These are phyloP conservation scores for Hyperoplus lanceolatus DNA, from an alignment of 2,797 vertebrate species.

Conservation along the genomic window DNA sequence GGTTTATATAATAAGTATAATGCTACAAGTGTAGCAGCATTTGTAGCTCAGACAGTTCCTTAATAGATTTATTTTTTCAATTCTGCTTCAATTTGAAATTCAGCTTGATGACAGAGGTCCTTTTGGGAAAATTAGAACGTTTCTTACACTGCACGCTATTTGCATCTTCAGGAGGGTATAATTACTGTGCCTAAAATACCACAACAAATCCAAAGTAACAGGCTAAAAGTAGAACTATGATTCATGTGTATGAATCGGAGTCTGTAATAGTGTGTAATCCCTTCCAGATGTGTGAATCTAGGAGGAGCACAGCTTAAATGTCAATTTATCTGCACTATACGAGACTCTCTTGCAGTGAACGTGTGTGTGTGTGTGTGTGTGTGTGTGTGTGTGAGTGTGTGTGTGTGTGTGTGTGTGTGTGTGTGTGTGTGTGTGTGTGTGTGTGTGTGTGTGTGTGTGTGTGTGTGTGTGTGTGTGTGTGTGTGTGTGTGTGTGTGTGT, in stretches of 20 bases:
- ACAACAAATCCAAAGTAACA: slow-evolving; percentile 63
- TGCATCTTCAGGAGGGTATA: slow-evolving; percentile 53
- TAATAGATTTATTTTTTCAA: neutral
- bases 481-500: slow-evolving; percentile 19
- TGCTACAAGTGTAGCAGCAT: neutral
- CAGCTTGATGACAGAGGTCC: slow-evolving; percentile 61
- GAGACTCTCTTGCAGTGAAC: slow-evolving; percentile 27
- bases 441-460: slow-evolving; percentile 9
- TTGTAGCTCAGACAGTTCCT: neutral
- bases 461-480: slow-evolving; percentile 19
- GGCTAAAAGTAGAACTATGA: slow-evolving; percentile 59
- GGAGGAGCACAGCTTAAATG: slow-evolving; percentile 66
- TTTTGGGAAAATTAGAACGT: slow-evolving; percentile 51
- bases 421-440: slow-evolving; percentile 19
- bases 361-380: slow-evolving; percentile 22
- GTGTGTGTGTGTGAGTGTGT: slow-evolving; percentile 27
- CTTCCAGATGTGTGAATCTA: slow-evolving; percentile 79
- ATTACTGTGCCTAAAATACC: slow-evolving; percentile 57
- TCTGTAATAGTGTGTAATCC: slow-evolving; percentile 71
- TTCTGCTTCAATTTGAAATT: slow-evolving; percentile 37
- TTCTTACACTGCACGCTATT: slow-evolving; percentile 62
- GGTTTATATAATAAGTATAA: slow-evolving; percentile 23
- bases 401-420: slow-evolving; percentile 20
- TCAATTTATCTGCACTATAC: slow-evolving; percentile 58
- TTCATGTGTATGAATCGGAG: slow-evolving; percentile 56